Evolutionary conservation across 2,113 vertebrate genomes (phyloP).

Genomic region (Rhadina sibilatrix): DNA sequence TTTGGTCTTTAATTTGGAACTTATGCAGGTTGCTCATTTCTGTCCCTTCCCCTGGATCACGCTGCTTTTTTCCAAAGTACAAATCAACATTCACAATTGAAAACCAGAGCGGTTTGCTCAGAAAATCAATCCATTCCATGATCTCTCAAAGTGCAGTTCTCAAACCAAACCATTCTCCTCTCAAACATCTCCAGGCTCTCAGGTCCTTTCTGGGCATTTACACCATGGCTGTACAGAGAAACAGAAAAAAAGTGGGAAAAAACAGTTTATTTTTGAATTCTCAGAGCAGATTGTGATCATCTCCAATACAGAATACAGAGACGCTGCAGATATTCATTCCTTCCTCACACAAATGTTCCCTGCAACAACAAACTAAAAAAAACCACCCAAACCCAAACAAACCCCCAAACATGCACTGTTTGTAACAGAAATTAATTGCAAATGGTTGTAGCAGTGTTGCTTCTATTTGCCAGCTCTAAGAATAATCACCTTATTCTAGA

Average conservation of each 20-base stretch:
- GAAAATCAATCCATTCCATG: neutral
- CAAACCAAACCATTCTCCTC: neutral
- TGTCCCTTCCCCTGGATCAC: neutral
- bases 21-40: neutral
- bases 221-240: neutral
- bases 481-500: neutral
- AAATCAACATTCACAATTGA: neutral
- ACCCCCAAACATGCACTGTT: fast-evolving
- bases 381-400: neutral
- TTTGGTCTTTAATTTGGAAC: neutral
- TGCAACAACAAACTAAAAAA: neutral
- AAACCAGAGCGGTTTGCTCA: neutral
- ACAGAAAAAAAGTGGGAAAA: neutral
- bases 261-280: neutral
- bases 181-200: neutral
- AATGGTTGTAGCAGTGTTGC: neutral
- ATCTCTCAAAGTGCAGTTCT: neutral
- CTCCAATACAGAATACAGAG: neutral
- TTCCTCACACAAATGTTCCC: neutral
- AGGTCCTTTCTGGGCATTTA: neutral
- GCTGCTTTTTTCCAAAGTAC: neutral
- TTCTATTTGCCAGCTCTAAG: neutral
- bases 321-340: neutral
- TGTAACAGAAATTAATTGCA: neutral
- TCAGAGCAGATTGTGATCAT: neutral